Base-by-base conservation (phyloP, 35 echinoderm and acorn worm genomes). In the Apostichopus californicus region DNA sequence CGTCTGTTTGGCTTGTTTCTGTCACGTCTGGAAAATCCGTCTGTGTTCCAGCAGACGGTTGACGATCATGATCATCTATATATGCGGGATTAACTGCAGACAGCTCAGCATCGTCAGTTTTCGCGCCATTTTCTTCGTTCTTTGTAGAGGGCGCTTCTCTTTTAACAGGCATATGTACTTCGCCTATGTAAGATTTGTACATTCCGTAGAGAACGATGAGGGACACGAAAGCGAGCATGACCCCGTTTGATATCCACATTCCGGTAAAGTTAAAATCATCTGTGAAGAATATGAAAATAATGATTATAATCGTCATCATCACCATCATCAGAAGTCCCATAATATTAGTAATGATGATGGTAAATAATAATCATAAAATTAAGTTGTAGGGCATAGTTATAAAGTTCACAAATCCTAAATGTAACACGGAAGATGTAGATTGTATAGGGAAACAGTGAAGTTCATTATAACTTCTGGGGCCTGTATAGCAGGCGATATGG, bases 101-200 rank as follows among this genome's bases (percentile, higher is more conserved):
- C 64, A 72, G 3, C 46, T 68, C 61, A 11, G 5, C 57, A 1
- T 89, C 86, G 20, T 20, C 28, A 22, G 5, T 15, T 53, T 54
- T 55, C 1, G 56, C 13, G n/a, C 5, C 57, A 5, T 52, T 59
- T n/a, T 85, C 57, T 8, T 17, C 34, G 13, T 5, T 22, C 54
- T 59, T 17, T 3, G n/a, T 2, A 0, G 89, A 17, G 2, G 3
- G 75, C 22, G 56, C 55, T 6, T 58, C 73, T 64, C 73, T 21
- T 59, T 52, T 77, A 3, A 79, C 72, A 5, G 89, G 89, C 89
- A 91, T 91, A 57, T 78, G 22, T 60, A 91, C 59, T 34, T 91
- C 73, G 21, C 89, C 89, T 18, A 91, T 78, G 54, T 91, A 79
- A n/a, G 89, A 61, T 68, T 78, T 91, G n/a, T 91, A 91, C 20